Conservation (phyloP, 1,140 invertebrate species). For the Eueides isabella region DNA sequence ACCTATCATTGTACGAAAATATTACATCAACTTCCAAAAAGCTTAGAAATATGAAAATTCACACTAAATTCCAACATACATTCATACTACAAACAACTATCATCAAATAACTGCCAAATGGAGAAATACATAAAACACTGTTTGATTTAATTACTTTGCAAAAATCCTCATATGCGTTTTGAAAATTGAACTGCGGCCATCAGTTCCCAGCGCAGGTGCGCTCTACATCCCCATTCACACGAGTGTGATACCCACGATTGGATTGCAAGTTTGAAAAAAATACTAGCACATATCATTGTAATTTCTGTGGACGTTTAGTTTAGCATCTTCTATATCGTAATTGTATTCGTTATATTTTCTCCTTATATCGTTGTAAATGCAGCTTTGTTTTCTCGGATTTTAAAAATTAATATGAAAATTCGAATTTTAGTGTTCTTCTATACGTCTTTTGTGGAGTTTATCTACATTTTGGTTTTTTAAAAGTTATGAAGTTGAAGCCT, state of each 20-base stretch:
- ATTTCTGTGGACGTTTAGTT: slow-evolving; percentile 19
- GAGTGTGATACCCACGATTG: slow-evolving; percentile 42
- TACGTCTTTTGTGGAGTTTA: too few relatives aligned
- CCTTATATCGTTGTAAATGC: too few relatives aligned
- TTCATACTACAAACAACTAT: background rate
- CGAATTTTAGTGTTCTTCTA: too few relatives aligned
- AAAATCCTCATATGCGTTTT: slow-evolving; percentile 46
- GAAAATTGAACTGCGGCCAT: slow-evolving; percentile 46
- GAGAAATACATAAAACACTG: slow-evolving; percentile 15
- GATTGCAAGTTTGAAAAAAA: slow-evolving; percentile 45
- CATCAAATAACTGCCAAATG: slow-evolving; percentile 4
- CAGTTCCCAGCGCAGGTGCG: slow-evolving; percentile 41
- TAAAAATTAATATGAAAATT: too few relatives aligned
- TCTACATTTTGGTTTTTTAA: too few relatives aligned
- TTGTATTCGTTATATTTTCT: background rate
- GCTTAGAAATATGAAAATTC: background rate
- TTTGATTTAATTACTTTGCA: slow-evolving; percentile 43
- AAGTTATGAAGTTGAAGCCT: too few relatives aligned
- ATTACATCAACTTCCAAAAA: background rate
- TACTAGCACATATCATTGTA: slow-evolving; percentile 37
- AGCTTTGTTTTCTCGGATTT: too few relatives aligned
- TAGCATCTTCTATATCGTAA: background rate
- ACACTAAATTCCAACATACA: background rate
- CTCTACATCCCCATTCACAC: slow-evolving; percentile 46
- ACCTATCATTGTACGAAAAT: background rate